Percentiles rank a stretch among this genome's conserved stretches.
phyloP scores from a whole-genome alignment of 2,888 invertebrate species.

The Unio pictorum region DNA sequence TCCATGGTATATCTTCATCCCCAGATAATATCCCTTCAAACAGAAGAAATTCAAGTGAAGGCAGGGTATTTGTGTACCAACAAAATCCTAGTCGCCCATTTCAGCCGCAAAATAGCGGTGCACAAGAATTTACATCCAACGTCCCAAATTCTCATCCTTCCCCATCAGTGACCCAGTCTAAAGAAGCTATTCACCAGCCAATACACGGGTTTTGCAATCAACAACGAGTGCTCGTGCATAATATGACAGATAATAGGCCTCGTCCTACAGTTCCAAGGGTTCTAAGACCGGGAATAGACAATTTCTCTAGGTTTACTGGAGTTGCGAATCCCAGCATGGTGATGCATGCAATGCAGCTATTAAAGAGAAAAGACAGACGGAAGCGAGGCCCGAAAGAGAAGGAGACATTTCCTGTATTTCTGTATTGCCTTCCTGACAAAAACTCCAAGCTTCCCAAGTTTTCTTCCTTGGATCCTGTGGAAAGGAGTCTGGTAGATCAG shows the following conservation, averaged over 20 bases:
- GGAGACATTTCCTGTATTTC: slow-evolving; percentile 43
- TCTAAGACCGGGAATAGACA: slow-evolving; percentile 35
- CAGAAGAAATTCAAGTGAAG: slow-evolving; percentile 18
- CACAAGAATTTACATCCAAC: not conserved
- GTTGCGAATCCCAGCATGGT: slow-evolving; percentile 34
- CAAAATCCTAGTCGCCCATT: slow-evolving; percentile 7
- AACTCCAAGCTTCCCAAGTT: slow-evolving; percentile 46
- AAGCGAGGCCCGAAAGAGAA: slow-evolving; percentile 53
- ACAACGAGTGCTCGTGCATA: not conserved
- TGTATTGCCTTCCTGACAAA: slow-evolving; percentile 49
- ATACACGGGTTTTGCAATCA: not conserved
- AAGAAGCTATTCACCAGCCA: not conserved
- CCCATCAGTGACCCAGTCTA: not conserved
- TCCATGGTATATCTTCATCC: no score
- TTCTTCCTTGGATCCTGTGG: slow-evolving; percentile 42
- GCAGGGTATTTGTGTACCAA: slow-evolving; percentile 29
- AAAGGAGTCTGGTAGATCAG: slow-evolving; percentile 38
- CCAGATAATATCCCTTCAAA: no score
- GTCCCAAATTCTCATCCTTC: not conserved
- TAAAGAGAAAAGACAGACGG: slow-evolving; percentile 36
- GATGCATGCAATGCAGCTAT: slow-evolving; percentile 40
- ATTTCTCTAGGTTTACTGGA: slow-evolving; percentile 28
- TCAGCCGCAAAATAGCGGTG: slow-evolving; percentile 3
- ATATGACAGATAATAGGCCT: slow-evolving; percentile 26
- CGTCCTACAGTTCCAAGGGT: slow-evolving; percentile 19